Evolutionary conservation across 2,888 invertebrate species (phyloP).

Genomic region (Neria commutata): DNA sequence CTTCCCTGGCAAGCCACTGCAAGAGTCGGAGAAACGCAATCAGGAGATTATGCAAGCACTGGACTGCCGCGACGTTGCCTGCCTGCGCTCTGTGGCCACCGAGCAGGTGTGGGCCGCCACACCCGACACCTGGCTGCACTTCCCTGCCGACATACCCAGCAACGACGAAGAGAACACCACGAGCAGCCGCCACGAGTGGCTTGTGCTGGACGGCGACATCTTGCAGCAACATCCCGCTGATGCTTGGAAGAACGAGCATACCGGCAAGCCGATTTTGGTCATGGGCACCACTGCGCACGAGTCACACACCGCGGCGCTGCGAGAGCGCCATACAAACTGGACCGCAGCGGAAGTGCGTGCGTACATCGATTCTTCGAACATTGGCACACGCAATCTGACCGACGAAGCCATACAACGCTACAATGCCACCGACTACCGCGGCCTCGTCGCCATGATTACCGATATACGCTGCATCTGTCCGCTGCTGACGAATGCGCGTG

Average conservation of each 20-base stretch:
- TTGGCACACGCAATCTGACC: conserved; percentile 70
- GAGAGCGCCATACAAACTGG: conserved; percentile 70
- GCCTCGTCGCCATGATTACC: conserved; percentile 75
- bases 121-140: conserved; percentile 74
- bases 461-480: conserved; percentile 83
- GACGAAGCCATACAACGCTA: conserved; percentile 70
- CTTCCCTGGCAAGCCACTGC: conserved; percentile 71
- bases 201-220: conserved; percentile 75
- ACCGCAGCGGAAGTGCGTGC: conserved; percentile 70
- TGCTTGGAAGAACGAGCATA: conserved; percentile 66
- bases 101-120: conserved; percentile 71
- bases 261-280: conserved; percentile 65
- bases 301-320: conserved; percentile 69
- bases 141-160: conserved; percentile 65
- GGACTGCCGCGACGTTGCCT: conserved; percentile 67
- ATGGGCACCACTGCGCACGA: conserved; percentile 79
- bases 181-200: conserved; percentile 71
- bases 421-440: conserved; percentile 72
- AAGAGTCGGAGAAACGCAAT: conserved; percentile 68
- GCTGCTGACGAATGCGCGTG: conserved; percentile 70
- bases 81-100: conserved; percentile 65
- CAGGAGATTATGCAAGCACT: conserved; percentile 67
- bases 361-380: conserved; percentile 65
- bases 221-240: conserved; percentile 72
- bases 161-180: conserved; percentile 66